phyloP scores from a whole-genome alignment of 1,140 invertebrate genomes.

The Aphelenchoides fujianensis region DNA sequence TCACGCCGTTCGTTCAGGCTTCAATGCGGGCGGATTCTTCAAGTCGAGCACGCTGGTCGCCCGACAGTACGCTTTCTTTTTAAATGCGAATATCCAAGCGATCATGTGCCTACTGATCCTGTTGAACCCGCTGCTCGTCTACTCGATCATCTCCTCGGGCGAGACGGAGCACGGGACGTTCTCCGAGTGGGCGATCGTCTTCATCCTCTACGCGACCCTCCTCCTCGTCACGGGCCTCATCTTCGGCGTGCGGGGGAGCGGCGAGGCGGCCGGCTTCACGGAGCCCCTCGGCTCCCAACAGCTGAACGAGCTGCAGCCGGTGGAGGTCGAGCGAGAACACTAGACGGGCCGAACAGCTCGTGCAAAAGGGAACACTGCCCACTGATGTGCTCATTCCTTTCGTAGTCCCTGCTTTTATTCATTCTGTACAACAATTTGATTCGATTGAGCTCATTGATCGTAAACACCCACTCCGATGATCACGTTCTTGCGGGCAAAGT shows the following conservation, averaged over 20 bases:
- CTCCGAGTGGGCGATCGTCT: slow-evolving; percentile 38
- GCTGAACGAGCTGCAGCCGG: background rate
- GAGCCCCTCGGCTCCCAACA: background rate
- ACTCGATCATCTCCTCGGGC: background rate
- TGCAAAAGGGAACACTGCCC: slow-evolving; percentile 6
- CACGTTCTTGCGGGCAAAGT: slow-evolving; percentile 54
- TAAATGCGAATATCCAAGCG: slow-evolving; percentile 29
- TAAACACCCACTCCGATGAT: slow-evolving; percentile 52
- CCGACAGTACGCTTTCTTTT: slow-evolving; percentile 24
- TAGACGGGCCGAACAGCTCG: background rate
- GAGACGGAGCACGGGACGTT: slow-evolving; percentile 19
- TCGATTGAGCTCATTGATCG: slow-evolving; percentile 45
- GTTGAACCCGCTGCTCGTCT: slow-evolving; percentile 30
- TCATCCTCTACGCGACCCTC: slow-evolving; percentile 24
- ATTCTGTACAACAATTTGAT: background rate
- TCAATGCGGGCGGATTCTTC: slow-evolving; percentile 54
- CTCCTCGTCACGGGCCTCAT: slow-evolving; percentile 17
- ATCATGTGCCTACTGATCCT: slow-evolving; percentile 37
- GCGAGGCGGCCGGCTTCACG: background rate
- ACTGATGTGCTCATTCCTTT: too few relatives aligned
- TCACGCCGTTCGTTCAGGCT: too few relatives aligned
- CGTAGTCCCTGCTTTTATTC: background rate
- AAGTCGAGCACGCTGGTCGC: slow-evolving; percentile 48
- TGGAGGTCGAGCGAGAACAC: too few relatives aligned
- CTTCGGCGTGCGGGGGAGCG: background rate